Evolutionary conservation across 2,113 vertebrate species (phyloP).

Genomic region (Takifugu bimaculatus): DNA sequence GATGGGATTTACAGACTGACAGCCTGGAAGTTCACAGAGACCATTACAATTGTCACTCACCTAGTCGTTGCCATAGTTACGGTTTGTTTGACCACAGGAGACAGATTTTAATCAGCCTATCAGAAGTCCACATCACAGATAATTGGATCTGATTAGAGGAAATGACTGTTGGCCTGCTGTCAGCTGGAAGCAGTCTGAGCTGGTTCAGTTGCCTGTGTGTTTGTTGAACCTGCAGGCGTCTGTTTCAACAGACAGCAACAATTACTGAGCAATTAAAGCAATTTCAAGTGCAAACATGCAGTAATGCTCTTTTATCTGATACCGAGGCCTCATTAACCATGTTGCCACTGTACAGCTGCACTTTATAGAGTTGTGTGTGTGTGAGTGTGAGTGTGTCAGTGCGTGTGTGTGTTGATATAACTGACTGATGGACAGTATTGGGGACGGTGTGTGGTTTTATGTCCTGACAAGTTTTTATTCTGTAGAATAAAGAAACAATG

Average conservation of each 20-base stretch:
- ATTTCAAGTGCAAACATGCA: constrained; percentile 41
- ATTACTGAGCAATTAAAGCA: constrained; percentile 43
- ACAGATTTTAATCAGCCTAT: constrained; percentile 13
- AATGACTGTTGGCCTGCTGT: constrained; percentile 27
- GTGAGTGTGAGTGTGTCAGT: too few species aligned
- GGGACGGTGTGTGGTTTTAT: too few species aligned
- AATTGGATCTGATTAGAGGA: constrained; percentile 40
- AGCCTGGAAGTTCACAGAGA: neutral
- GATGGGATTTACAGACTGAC: constrained; percentile 6
- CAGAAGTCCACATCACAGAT: constrained; percentile 30
- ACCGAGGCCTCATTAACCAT: neutral
- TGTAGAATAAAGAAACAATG: too few species aligned
- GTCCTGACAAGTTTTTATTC: too few species aligned
- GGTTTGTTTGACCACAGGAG: neutral
- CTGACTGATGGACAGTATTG: too few species aligned
- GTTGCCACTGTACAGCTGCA: too few species aligned
- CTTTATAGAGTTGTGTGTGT: too few species aligned
- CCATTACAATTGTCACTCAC: neutral
- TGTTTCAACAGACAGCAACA: constrained; percentile 31
- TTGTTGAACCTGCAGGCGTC: constrained; percentile 32
- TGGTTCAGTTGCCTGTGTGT: constrained; percentile 8
- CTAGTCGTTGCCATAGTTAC: constrained; percentile 33
- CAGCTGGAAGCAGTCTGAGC: constrained; percentile 16
- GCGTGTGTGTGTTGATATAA: too few species aligned
- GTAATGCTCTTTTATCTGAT: constrained; percentile 36